These are phyloP conservation scores for Sarcophaga variegata DNA, from an alignment of 2,888 invertebrate genomes.

Conservation along the genomic window DNA sequence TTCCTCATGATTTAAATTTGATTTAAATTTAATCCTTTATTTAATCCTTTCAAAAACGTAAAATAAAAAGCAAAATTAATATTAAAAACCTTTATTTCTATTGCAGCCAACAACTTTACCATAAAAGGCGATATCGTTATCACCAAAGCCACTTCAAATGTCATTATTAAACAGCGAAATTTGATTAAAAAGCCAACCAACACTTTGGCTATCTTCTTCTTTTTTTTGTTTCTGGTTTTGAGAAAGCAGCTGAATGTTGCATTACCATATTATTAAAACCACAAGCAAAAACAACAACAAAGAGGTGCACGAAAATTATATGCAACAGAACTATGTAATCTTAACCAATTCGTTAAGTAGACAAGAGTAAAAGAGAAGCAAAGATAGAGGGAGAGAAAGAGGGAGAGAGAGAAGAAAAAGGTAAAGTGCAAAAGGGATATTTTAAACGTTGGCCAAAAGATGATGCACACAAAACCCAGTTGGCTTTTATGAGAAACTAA, in stretches of 20 bases:
- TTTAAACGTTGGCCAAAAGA: slow-evolving; percentile 19
- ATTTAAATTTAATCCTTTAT: neutral
- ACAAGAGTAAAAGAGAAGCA: slow-evolving; percentile 26
- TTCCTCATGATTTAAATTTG: too few species aligned
- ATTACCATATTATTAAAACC: slow-evolving; percentile 47
- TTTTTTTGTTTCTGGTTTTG: neutral
- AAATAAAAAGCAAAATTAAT: neutral
- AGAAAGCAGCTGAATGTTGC: slow-evolving; percentile 49
- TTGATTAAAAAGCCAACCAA: slow-evolving; percentile 21
- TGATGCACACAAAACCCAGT: slow-evolving; percentile 23
- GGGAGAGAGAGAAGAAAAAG: neutral
- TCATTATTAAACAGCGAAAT: slow-evolving; percentile 3
- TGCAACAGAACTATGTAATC: slow-evolving; percentile 47
- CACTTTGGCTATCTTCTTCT: too few species aligned
- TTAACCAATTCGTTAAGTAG: slow-evolving; percentile 54
- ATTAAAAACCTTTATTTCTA: neutral
- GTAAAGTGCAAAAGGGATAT: too few species aligned
- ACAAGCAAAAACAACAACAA: neutral
- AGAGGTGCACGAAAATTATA: slow-evolving; percentile 12
- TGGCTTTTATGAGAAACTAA: slow-evolving; percentile 56
- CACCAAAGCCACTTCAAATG: neutral
- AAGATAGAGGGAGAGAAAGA: neutral
- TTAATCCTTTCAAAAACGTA: neutral
- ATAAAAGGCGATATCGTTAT: neutral
- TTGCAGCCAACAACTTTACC: slow-evolving; percentile 14